phyloP scores from a whole-genome alignment of 2,797 vertebrate species.

The Ceyx erithaca region DNA sequence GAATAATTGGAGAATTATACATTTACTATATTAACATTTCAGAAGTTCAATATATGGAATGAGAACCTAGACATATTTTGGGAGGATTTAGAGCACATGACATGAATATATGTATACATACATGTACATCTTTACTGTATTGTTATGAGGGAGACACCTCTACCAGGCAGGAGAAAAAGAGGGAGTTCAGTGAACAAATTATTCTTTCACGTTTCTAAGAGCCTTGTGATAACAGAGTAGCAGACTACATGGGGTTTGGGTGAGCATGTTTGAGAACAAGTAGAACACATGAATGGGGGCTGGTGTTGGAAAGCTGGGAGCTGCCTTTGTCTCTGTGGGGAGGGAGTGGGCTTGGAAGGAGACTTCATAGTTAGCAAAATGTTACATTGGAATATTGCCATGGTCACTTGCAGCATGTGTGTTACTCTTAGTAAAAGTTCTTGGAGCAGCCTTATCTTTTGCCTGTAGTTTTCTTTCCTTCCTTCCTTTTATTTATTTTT shows the following conservation, averaged over 20 bases:
- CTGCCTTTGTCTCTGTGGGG: neutral
- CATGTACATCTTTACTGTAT: neutral
- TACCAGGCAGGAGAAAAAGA: neutral
- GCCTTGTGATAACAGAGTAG: neutral
- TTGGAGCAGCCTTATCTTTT: slow-evolving; percentile 13
- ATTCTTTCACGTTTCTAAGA: neutral
- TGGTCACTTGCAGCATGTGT: neutral
- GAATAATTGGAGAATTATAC: neutral
- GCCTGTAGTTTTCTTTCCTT: neutral
- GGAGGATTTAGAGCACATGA: neutral
- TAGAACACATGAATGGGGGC: neutral
- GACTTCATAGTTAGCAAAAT: neutral
- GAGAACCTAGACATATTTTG: neutral
- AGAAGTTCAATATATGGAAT: neutral
- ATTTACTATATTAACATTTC: neutral
- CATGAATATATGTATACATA: neutral
- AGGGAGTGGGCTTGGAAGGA: neutral
- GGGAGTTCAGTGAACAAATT: neutral
- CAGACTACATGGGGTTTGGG: neutral
- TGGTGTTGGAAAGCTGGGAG: neutral
- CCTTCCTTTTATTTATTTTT: rapidly evolving
- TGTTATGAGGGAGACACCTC: neutral
- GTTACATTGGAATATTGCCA: neutral
- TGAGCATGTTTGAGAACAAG: neutral
- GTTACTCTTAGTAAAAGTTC: neutral